Evolutionary conservation across 2,113 vertebrate genomes (phyloP).

Genomic region (Barnardius zonarius): DNA sequence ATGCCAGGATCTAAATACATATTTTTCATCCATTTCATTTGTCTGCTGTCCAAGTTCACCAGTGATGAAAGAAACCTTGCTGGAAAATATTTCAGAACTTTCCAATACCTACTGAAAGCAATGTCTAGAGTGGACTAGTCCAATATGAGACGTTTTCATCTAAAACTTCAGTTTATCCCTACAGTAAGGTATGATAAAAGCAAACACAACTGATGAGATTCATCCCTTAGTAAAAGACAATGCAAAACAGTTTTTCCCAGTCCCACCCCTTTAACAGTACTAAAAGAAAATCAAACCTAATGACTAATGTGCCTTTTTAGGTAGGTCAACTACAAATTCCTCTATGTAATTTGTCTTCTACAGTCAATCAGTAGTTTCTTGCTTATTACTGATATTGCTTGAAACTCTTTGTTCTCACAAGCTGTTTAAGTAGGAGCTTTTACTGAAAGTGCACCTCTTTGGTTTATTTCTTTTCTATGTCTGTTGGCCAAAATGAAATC

Average conservation of each 20-base stretch:
- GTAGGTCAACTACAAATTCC: neutral
- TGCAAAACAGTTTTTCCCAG: neutral
- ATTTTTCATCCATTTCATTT: slow-evolving; percentile 38
- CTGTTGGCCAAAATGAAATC: slow-evolving; percentile 1
- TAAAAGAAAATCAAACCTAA: neutral
- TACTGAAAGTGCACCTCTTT: neutral
- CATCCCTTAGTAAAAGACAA: neutral
- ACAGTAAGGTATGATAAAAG: neutral
- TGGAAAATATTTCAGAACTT: neutral
- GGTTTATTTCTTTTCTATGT: slow-evolving; percentile 30
- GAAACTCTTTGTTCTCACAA: neutral
- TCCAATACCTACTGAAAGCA: neutral
- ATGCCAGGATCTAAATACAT: neutral
- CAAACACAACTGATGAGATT: neutral
- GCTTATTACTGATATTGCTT: neutral
- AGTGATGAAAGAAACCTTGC: slow-evolving; percentile 35
- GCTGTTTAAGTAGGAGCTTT: neutral
- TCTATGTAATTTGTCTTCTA: neutral
- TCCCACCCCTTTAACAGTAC: neutral
- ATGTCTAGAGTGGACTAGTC: neutral
- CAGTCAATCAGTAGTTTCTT: neutral
- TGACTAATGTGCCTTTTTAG: neutral
- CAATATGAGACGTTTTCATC: neutral
- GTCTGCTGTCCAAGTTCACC: slow-evolving; percentile 42
- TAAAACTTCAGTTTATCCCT: neutral